Conservation (phyloP, 2,797 vertebrate species). For the Acanthurus leucopareius region DNA sequence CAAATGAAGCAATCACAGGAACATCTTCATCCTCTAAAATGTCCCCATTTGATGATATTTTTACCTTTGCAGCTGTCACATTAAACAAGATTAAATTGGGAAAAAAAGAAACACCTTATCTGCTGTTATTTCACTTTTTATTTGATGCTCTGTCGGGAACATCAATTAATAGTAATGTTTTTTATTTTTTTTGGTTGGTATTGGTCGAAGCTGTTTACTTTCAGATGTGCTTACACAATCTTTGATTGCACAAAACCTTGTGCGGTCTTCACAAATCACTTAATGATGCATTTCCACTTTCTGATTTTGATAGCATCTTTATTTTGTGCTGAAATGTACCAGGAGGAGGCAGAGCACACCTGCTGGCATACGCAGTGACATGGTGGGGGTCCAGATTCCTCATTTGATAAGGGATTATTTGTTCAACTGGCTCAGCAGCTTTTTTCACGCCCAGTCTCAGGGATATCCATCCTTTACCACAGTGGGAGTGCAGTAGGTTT, state of each 20-base stretch:
- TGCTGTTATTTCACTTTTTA: constrained; percentile 7
- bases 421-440: constrained; percentile 76
- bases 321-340: constrained; percentile 55
- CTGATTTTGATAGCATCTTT: constrained; percentile 47
- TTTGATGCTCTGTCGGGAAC: constrained; percentile 8
- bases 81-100: constrained; percentile 13
- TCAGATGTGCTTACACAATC: constrained; percentile 14
- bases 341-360: constrained; percentile 59
- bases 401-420: constrained; percentile 80
- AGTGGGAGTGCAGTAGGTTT: constrained; percentile 44
- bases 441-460: constrained; percentile 57
- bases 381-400: constrained; percentile 63
- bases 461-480: constrained; percentile 77
- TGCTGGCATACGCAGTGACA: constrained; percentile 51
- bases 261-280: constrained; percentile 33
- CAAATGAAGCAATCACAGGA: constrained; percentile 6
- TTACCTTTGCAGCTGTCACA: neutral
- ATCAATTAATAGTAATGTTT: too few species aligned
- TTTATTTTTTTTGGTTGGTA: neutral
- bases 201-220: neutral
- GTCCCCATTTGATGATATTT: constrained; percentile 26
- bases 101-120: neutral
- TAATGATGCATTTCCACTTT: constrained; percentile 28
- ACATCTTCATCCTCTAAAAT: constrained; percentile 18
- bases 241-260: constrained; percentile 6